These are phyloP conservation scores for Atherinosoma microstoma DNA, from an alignment of 2,797 vertebrate species.

Conservation along the genomic window DNA sequence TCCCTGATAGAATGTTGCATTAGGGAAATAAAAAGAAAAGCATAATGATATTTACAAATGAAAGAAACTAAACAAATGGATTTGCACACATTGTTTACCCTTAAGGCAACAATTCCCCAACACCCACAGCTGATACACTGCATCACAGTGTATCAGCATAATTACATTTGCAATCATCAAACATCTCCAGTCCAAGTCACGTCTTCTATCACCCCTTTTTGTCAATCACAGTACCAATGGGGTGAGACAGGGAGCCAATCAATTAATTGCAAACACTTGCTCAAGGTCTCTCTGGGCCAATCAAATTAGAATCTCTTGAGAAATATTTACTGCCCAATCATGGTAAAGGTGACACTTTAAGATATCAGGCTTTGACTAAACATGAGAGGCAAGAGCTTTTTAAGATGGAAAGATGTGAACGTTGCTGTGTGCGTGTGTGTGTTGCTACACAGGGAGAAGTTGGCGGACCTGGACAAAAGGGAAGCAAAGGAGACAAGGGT, in stretches of 20 bases:
- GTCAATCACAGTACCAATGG: slow-evolving; percentile 57
- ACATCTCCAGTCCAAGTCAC: slow-evolving; percentile 57
- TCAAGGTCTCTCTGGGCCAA: slow-evolving; percentile 72
- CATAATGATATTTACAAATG: neutral
- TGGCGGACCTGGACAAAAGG: slow-evolving; percentile 97
- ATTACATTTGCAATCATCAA: slow-evolving; percentile 38
- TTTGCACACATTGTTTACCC: slow-evolving; percentile 25
- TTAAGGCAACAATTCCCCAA: slow-evolving; percentile 27
- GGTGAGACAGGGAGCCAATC: slow-evolving; percentile 69
- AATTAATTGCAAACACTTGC: slow-evolving; percentile 76
- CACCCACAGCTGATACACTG: slow-evolving; percentile 30
- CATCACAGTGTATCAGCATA: slow-evolving; percentile 39
- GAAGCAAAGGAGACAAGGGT: slow-evolving; percentile 97
- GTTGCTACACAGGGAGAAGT: slow-evolving; percentile 92
- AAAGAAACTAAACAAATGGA: neutral
- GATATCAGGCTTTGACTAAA: slow-evolving; percentile 60
- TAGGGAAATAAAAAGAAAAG: neutral
- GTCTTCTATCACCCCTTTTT: slow-evolving; percentile 55
- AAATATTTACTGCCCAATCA: slow-evolving; percentile 65
- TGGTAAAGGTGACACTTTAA: slow-evolving; percentile 69
- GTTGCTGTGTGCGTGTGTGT: slow-evolving; percentile 68
- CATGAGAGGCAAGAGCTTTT: slow-evolving; percentile 26
- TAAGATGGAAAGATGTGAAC: slow-evolving; percentile 59
- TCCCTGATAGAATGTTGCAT: neutral
- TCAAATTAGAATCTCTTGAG: slow-evolving; percentile 76